Percentiles rank a stretch among this genome's conserved stretches.
Evolutionary conservation across 2,888 invertebrate genomes (phyloP).

Genomic region (Drosophila mayaguana): DNA sequence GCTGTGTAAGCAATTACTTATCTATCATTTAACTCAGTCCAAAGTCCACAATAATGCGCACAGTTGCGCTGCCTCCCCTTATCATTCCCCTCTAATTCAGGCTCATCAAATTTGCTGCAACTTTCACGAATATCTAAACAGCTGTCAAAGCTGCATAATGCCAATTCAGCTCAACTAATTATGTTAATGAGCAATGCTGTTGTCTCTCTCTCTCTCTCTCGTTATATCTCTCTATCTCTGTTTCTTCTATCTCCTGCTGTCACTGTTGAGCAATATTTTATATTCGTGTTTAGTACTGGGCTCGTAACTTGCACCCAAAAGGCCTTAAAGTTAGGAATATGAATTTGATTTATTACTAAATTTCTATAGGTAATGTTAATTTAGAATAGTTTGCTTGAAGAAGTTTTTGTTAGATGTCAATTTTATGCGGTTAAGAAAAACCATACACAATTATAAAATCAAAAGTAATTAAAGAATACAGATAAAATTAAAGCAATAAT

Average conservation of each 20-base stretch:
- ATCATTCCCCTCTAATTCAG: constrained; percentile 8
- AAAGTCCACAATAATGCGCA: neutral
- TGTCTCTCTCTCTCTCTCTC: neutral
- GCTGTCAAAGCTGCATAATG: constrained; percentile 15
- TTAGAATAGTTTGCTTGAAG: no score
- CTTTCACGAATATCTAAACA: constrained; percentile 9
- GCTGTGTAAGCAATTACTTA: constrained; percentile 1
- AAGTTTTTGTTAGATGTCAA: no score
- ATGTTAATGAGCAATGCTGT: constrained; percentile 21
- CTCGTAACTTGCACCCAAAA: neutral
- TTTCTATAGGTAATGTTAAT: no score
- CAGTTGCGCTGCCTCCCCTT: neutral
- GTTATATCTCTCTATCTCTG: no score
- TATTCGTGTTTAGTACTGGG: neutral
- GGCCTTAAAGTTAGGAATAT: neutral
- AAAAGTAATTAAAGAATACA: no score
- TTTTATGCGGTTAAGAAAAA: no score
- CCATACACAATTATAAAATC: no score
- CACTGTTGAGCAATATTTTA: neutral
- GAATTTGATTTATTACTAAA: neutral
- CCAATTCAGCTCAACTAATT: constrained; percentile 22
- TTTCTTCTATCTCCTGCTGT: neutral
- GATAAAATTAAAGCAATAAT: no score
- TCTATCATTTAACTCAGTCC: neutral
- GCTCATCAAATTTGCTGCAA: constrained; percentile 6